Evolutionary conservation across 2,113 vertebrate genomes (phyloP), one percentile per base, ranked within the genome.

Genomic region (Psophia crepitans): DNA sequence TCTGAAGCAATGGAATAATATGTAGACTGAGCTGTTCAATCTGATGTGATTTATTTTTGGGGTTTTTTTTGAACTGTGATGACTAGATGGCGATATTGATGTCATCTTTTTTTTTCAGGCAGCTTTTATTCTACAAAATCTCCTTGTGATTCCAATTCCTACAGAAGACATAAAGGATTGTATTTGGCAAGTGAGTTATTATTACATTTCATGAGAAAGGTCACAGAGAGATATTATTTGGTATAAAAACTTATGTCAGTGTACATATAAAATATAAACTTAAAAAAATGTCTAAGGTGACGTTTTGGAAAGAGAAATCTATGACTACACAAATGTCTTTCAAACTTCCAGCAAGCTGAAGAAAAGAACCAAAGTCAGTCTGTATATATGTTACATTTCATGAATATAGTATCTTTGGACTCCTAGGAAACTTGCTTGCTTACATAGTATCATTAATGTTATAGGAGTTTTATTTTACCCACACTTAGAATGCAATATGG

Each of bases 121-220:
- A 91, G 99, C 99, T 57, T 99, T 99, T 98, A 99, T 99, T 98
- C 98, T 99, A 90, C 99, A 99, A 96, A 99, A 99, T 98, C 98
- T 99, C 66, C 99, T 99, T 96, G 98, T 99, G 93, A 99, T 99
- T 97, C 99, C 99, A 71, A 98, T 99, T 98, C 98, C 99, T 95
- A 96, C 98, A 93, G 98, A 99, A 91, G 98, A 99, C 48, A 90
- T 97, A 44, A 98, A 98, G 90, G 98, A 99, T 93, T 98, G 97
- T 88, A 88, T 98, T 96, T 99, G 99, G 99, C 99, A 99, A 98
- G 99, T 99, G 96, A 96, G 99, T 98, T 89, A 80, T 41, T 93
- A 46, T 68, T 95, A 57, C 7, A 33, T 44, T 96, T 86, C 27
- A 80, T 77, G 26, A 93, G 27, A 87, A 68, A 89, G 77, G 58